phyloP scores from a whole-genome alignment of 2,797 vertebrate species.

The Oceanodroma leucorhoa region DNA sequence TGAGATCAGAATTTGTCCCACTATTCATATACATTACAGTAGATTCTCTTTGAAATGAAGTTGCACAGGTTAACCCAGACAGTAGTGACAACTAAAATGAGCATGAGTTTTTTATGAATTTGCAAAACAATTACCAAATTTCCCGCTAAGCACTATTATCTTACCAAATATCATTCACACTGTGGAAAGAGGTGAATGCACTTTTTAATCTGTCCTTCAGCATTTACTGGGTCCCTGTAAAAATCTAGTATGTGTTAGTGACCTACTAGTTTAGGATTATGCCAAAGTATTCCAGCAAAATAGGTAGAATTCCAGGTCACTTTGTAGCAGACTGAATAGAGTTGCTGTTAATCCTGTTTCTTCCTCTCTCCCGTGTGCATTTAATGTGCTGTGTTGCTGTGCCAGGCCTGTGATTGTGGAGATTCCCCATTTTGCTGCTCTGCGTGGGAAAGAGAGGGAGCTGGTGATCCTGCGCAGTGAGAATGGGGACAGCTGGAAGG shows the following conservation, averaged over 20 bases:
- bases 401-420: conserved; percentile 97
- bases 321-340: conserved; percentile 77
- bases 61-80: conserved; percentile 55
- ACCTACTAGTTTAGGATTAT: not conserved
- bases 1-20: conserved; percentile 56
- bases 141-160: not conserved
- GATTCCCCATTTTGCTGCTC: conserved; percentile 96
- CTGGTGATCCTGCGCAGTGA: conserved; percentile 96
- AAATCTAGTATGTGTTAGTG: not conserved
- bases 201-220: conserved; percentile 19
- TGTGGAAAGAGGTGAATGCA: conserved; percentile 62
- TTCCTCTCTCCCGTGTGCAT: conserved; percentile 30
- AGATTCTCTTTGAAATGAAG: conserved; percentile 71
- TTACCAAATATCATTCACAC: conserved; percentile 11
- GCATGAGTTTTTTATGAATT: not conserved
- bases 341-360: conserved; percentile 51
- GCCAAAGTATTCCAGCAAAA: not conserved
- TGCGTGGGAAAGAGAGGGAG: conserved; percentile 93
- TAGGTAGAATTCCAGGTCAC: conserved; percentile 78
- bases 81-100: conserved; percentile 42
- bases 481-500: conserved; percentile 97
- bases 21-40: conserved; percentile 21
- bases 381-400: conserved; percentile 64
- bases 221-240: conserved; percentile 26
- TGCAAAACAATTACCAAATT: conserved; percentile 10